phyloP scores from a whole-genome alignment of 2,113 vertebrate species.

The Marcusenius ussheri region DNA sequence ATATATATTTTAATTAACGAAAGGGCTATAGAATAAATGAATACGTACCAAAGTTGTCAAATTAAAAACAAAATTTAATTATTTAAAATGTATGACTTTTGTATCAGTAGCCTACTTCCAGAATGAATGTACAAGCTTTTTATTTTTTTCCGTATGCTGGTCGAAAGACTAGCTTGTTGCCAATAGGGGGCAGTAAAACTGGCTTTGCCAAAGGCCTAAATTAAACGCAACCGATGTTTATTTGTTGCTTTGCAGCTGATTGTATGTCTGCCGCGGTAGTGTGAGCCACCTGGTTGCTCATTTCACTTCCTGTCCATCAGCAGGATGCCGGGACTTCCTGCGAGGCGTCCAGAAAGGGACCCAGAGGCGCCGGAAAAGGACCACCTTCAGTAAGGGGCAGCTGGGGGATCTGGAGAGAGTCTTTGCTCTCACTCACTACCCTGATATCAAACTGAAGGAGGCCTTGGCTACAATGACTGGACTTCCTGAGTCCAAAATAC shows the following conservation, averaged over 20 bases:
- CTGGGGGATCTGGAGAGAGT: slow-evolving; percentile 67
- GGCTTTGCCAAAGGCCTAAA: neutral
- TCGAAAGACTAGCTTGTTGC: neutral
- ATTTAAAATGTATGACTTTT: neutral
- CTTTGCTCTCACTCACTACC: slow-evolving; percentile 67
- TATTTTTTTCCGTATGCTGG: neutral
- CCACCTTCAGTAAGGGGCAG: slow-evolving; percentile 69
- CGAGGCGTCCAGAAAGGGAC: neutral
- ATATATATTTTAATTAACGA: neutral
- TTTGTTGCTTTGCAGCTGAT: neutral
- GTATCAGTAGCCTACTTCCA: neutral
- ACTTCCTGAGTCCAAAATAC: slow-evolving; percentile 74
- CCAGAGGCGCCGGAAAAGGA: slow-evolving; percentile 57
- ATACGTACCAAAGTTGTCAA: neutral
- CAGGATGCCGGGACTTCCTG: slow-evolving; percentile 4
- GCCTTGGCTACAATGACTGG: slow-evolving; percentile 61
- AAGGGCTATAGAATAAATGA: neutral
- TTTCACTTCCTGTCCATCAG: neutral
- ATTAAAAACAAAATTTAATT: neutral
- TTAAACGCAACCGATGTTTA: neutral
- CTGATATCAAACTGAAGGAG: slow-evolving; percentile 65
- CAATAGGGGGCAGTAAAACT: neutral
- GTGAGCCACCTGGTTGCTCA: neutral
- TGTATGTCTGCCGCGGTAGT: neutral
- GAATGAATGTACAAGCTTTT: neutral